These are phyloP conservation scores for Brachyhypopomus gauderio DNA, from an alignment of 2,113 vertebrate genomes.

Conservation along the genomic window DNA sequence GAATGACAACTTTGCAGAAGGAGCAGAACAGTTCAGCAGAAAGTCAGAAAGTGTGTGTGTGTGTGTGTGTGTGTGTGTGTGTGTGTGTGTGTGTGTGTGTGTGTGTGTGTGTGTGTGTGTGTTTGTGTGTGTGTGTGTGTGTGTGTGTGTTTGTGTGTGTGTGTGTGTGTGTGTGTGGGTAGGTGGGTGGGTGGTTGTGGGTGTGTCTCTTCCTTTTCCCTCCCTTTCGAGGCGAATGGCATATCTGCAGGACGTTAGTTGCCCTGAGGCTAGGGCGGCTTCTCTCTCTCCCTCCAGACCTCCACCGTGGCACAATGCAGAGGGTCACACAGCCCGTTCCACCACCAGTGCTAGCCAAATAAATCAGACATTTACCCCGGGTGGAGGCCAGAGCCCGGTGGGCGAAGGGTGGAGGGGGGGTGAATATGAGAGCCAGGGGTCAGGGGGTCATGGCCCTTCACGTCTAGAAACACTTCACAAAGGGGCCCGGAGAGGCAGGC, in stretches of 20 bases:
- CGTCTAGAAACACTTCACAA: slow-evolving; percentile 61
- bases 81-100: neutral
- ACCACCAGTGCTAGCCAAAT: slow-evolving; percentile 46
- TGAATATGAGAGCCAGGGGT: slow-evolving; percentile 57
- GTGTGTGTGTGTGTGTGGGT: neutral
- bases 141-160: slow-evolving; percentile 13
- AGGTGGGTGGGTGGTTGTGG: no score
- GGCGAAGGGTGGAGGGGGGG: slow-evolving; percentile 38
- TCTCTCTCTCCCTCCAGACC: slow-evolving; percentile 22
- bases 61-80: neutral
- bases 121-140: neutral
- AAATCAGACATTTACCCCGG: slow-evolving; percentile 47
- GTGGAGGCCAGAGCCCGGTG: slow-evolving; percentile 32
- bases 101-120: neutral
- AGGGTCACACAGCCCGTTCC: slow-evolving; percentile 41
- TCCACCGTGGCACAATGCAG: slow-evolving; percentile 30
- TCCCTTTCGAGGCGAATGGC: neutral
- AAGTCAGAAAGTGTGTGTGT: neutral
- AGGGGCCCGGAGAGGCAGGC: slow-evolving; percentile 45
- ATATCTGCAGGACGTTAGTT: neutral
- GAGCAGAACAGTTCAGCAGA: neutral
- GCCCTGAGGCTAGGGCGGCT: slow-evolving; percentile 21
- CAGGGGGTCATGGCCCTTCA: slow-evolving; percentile 61
- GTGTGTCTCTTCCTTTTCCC: neutral
- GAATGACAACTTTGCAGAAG: neutral